A percentile compares a stretch with the other conserved stretches of the same genome.
These are phyloP conservation scores for Chrysolina oricalcia DNA, from an alignment of 2,888 invertebrate genomes.

Conservation along the genomic window DNA sequence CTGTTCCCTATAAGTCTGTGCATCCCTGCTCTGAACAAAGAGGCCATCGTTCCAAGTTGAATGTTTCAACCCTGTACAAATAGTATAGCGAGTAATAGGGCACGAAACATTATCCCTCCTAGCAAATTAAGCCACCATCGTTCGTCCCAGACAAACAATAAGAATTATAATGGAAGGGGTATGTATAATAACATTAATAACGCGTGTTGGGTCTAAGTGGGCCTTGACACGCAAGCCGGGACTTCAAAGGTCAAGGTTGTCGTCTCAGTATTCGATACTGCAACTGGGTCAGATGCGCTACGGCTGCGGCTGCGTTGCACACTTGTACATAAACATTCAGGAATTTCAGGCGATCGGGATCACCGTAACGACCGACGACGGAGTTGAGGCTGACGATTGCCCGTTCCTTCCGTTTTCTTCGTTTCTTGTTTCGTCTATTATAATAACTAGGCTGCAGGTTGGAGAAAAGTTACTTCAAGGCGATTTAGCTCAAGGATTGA, in stretches of 20 bases:
- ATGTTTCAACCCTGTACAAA: not conserved
- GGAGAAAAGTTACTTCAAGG: too few relatives aligned
- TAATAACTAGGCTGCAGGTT: too few relatives aligned
- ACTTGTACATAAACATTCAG: constrained; percentile 5
- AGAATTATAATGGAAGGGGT: constrained; percentile 13
- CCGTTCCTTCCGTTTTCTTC: constrained; percentile 4
- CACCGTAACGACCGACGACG: not conserved
- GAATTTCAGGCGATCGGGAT: not conserved
- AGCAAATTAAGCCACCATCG: not conserved
- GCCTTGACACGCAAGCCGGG: constrained; percentile 40
- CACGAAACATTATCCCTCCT: not conserved
- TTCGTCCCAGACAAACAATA: constrained; percentile 7
- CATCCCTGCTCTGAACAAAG: too few relatives aligned
- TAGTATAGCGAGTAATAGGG: not conserved
- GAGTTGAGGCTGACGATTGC: too few relatives aligned
- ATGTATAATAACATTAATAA: constrained; percentile 12
- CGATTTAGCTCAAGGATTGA: too few relatives aligned
- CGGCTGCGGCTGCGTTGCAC: constrained; percentile 8
- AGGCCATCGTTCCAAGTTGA: too few relatives aligned
- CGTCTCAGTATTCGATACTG: constrained; percentile 47
- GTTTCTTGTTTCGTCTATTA: not conserved
- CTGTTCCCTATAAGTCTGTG: too few relatives aligned
- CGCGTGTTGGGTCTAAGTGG: constrained; percentile 17
- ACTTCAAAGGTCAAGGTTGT: constrained; percentile 56
- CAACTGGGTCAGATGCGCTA: constrained; percentile 56